Percentiles rank a stretch among this genome's conserved stretches.
Conservation (phyloP, 2,888 invertebrate genomes). For the Eupithecia abbreviata region DNA sequence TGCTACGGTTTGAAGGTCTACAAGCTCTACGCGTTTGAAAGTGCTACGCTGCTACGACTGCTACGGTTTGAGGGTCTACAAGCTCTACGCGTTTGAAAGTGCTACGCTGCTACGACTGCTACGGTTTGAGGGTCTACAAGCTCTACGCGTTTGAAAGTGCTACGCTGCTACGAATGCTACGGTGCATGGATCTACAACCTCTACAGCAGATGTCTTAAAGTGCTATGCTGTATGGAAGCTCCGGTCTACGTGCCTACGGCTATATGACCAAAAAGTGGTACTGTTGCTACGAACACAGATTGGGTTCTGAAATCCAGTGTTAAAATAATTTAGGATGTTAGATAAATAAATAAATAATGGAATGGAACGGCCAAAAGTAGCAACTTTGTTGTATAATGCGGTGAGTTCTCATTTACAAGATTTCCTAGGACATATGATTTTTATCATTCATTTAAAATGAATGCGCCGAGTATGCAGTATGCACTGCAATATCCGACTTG, state of each 20-base stretch:
- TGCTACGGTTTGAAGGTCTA: slow-evolving; percentile 46
- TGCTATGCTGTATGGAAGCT: slow-evolving; percentile 48
- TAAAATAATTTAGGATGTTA: background rate
- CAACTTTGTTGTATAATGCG: no score
- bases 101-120: slow-evolving; percentile 4
- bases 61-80: background rate
- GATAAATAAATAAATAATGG: background rate
- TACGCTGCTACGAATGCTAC: slow-evolving; percentile 46
- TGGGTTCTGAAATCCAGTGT: background rate
- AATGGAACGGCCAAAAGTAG: no score
- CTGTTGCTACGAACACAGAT: background rate
- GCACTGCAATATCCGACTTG: no score
- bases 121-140: background rate
- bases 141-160: slow-evolving; percentile 37
- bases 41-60: background rate
- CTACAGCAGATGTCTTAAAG: slow-evolving; percentile 22
- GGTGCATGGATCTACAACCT: slow-evolving; percentile 7
- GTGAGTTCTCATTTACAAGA: no score
- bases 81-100: slow-evolving; percentile 14
- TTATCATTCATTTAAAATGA: no score
- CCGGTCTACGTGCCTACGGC: background rate
- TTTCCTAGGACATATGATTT: no score
- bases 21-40: background rate
- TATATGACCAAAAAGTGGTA: background rate
- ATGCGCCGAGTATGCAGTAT: no score